Evolutionary conservation across 2,113 vertebrate genomes (phyloP), one percentile per base, ranked within the genome.

Genomic region (Lepus timidus): DNA sequence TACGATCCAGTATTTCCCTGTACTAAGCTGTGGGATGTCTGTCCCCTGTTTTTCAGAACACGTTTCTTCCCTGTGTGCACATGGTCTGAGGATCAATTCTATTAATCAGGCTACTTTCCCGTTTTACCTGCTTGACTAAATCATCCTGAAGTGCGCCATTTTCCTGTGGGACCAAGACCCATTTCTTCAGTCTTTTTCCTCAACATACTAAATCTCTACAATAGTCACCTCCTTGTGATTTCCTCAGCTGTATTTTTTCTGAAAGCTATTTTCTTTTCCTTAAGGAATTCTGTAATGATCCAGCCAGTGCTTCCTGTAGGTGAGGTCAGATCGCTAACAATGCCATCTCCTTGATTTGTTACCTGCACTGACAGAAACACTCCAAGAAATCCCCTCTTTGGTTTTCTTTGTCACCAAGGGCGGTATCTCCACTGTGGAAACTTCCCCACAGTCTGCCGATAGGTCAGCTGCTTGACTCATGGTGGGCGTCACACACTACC

Each of bases 121-220:
- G 78, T 96, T 97, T 96, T 95, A 93, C 95, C 25, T 51, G 94
- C 70, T 97, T 97, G 96, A 97, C 98, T 95, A 97, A 97, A 97
- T 98, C 96, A 95, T 90, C 92, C 86, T 51, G 82, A 97, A 96
- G 20, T 93, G 0, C 0, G 52, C 61, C 80, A 8, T 93, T 91
- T 92, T 91, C 89, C 94, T 93, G 23, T 13, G 83, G 97, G 96
- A 61, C n/a, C 61, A 51, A 93, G 88, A 96, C 95, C 96, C 64
- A 85, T 97, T 98, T 97, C 95, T 82, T 96, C 82, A 68, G 86
- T 33, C 62, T 96, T 95, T 95, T 74, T 86, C 93, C 70, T 49
- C 49, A 33, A 4, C 36, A 81, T 78, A 78, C 84, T 96, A 93
- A 89, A 93, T 96, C 87, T 97, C 93, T 36, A 58, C 96, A 96